Evolutionary conservation across 1,140 invertebrate species (phyloP).

Genomic region (Drosophila takahashii): DNA sequence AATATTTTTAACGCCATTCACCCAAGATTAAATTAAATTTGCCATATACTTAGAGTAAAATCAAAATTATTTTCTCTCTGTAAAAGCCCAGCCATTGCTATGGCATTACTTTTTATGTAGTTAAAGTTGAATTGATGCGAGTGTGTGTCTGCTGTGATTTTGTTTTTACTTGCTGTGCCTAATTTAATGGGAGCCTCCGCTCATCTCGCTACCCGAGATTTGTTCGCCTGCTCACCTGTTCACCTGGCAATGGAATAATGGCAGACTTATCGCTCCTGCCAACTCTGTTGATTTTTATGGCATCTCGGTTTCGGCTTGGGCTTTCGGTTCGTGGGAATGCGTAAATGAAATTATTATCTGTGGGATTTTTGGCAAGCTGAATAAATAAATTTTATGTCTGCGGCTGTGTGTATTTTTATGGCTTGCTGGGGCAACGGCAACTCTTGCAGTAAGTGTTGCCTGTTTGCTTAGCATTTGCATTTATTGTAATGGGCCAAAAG

Average conservation of each 20-base stretch:
- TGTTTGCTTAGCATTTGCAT: conserved; percentile 66
- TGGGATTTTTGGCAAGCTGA: conserved; percentile 50
- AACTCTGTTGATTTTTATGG: conserved; percentile 64
- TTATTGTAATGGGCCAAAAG: conserved; percentile 74
- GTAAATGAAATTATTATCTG: conserved; percentile 80
- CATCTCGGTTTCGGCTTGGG: conserved; percentile 13
- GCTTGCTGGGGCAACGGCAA: conserved; percentile 9
- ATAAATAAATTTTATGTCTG: conserved; percentile 59
- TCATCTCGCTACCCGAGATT: conserved; percentile 5
- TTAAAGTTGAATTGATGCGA: conserved; percentile 58
- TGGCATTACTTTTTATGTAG: conserved; percentile 72
- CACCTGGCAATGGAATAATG: conserved; percentile 46
- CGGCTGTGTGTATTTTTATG: conserved; percentile 51
- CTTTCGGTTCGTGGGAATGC: conserved; percentile 40
- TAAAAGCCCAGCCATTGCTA: conserved; percentile 13
- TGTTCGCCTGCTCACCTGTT: conserved; percentile 12
- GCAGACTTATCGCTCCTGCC: conserved; percentile 56
- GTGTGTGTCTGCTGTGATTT: conserved; percentile 44
- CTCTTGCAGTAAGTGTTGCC: conserved; percentile 26
- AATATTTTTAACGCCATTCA: too few relatives aligned
- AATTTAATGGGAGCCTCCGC: conserved; percentile 19
- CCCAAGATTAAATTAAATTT: too few relatives aligned
- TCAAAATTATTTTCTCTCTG: not conserved
- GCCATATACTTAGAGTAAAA: too few relatives aligned
- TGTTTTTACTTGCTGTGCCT: conserved; percentile 8